Evolutionary conservation across 1,140 invertebrate genomes (phyloP).

Genomic region (Drosophila dunni): DNA sequence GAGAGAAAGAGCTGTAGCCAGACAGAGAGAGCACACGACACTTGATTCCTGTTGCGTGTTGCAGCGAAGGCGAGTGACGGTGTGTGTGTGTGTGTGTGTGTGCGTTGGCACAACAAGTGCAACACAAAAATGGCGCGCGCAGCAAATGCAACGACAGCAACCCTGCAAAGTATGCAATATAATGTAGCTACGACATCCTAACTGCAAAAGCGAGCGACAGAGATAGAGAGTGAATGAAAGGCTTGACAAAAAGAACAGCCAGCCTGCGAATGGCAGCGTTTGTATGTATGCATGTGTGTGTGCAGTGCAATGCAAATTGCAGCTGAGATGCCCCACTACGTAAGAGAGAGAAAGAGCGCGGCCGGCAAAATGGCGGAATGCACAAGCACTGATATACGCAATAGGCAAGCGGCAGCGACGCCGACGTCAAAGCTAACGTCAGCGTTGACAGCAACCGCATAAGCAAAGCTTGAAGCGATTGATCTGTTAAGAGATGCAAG

Average conservation of each 20-base stretch:
- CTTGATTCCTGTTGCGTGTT: constrained; percentile 6
- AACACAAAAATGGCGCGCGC: constrained; percentile 48
- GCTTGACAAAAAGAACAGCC: neutral
- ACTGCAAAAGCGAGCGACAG: constrained; percentile 14
- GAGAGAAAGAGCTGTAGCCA: too few relatives aligned
- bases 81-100: constrained; percentile 1
- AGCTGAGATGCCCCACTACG: neutral
- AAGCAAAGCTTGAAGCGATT: constrained; percentile 3
- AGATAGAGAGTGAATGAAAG: constrained; percentile 14
- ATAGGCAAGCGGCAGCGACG: neutral
- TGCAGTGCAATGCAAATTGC: constrained; percentile 16
- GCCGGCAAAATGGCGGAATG: constrained; percentile 8
- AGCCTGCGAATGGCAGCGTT: constrained; percentile 26
- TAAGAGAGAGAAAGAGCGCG: neutral
- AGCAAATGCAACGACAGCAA: constrained; percentile 38
- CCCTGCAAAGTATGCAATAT: constrained; percentile 55
- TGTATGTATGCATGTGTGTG: constrained; percentile 7
- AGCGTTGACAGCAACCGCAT: neutral
- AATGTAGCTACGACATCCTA: neutral
- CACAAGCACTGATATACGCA: neutral
- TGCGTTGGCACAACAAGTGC: constrained; percentile 43
- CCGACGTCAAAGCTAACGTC: too few relatives aligned
- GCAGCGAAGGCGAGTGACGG: neutral
- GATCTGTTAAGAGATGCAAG: neutral
- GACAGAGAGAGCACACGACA: neutral